These are phyloP conservation scores for Pangasius krempfi DNA, from an alignment of 2,797 vertebrate species.

Conservation along the genomic window DNA sequence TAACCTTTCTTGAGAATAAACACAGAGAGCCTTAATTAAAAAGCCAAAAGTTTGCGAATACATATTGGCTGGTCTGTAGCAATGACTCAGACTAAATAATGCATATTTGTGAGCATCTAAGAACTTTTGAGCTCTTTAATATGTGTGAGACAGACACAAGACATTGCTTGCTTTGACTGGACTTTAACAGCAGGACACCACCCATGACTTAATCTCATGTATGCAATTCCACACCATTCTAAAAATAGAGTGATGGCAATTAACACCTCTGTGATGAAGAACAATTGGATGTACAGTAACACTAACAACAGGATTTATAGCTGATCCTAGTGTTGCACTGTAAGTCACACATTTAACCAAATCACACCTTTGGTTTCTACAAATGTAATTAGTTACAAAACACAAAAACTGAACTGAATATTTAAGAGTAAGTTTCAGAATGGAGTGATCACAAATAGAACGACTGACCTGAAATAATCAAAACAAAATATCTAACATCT, in stretches of 20 bases:
- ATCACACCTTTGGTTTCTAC: background rate
- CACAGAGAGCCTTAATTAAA: background rate
- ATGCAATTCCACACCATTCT: slow-evolving; percentile 42
- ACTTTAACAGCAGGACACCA: slow-evolving; percentile 21
- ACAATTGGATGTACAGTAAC: slow-evolving; percentile 25
- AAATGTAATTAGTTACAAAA: background rate
- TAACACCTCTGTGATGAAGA: background rate
- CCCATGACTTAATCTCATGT: slow-evolving; percentile 37
- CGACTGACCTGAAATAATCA: background rate
- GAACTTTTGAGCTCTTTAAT: background rate
- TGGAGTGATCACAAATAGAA: background rate
- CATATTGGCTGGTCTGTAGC: background rate
- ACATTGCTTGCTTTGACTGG: slow-evolving; percentile 37
- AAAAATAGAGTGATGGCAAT: slow-evolving; percentile 45
- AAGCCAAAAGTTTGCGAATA: background rate
- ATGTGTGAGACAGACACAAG: slow-evolving; percentile 30
- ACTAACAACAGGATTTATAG: background rate
- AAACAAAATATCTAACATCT: background rate
- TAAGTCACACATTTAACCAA: background rate
- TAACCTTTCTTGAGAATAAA: background rate
- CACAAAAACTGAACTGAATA: background rate
- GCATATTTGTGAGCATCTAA: background rate
- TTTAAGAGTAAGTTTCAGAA: background rate
- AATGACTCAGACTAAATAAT: background rate
- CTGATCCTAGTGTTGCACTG: background rate